These are phyloP conservation scores for Oscheius sp. DNA, from an alignment of 2,888 invertebrate genomes.

Conservation along the genomic window DNA sequence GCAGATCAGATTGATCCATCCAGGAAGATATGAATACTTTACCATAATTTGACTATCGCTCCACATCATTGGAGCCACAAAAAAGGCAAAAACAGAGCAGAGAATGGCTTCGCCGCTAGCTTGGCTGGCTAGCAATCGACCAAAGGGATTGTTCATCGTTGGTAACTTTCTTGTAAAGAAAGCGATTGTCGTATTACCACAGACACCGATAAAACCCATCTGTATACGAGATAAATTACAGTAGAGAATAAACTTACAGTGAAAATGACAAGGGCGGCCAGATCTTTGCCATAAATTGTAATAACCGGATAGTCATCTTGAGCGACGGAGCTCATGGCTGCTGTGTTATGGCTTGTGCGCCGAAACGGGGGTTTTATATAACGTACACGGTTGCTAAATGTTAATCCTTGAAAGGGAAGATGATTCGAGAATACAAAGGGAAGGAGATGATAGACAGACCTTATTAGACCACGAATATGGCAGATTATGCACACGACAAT, in stretches of 20 bases:
- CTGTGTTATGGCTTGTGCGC: no score
- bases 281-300: constrained; percentile 6
- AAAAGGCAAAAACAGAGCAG: constrained; percentile 25
- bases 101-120: constrained; percentile 29
- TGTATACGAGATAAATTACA: not conserved
- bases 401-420: no score
- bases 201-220: constrained; percentile 13
- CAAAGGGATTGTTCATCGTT: constrained; percentile 34
- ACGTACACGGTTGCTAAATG: no score
- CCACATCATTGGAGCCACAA: constrained; percentile 33
- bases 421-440: no score
- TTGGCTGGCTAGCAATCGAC: constrained; percentile 28
- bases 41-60: constrained; percentile 12
- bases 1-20: constrained; percentile 36
- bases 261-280: constrained; percentile 20
- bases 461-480: no score
- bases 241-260: not conserved
- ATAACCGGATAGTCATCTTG: constrained; percentile 14
- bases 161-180: constrained; percentile 18
- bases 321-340: constrained; percentile 3
- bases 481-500: no score
- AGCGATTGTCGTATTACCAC: constrained; percentile 11
- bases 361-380: no score
- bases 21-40: constrained; percentile 17
- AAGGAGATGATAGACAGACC: no score